Conservation (phyloP, 2,888 invertebrate species). For the Agrochola macilenta region DNA sequence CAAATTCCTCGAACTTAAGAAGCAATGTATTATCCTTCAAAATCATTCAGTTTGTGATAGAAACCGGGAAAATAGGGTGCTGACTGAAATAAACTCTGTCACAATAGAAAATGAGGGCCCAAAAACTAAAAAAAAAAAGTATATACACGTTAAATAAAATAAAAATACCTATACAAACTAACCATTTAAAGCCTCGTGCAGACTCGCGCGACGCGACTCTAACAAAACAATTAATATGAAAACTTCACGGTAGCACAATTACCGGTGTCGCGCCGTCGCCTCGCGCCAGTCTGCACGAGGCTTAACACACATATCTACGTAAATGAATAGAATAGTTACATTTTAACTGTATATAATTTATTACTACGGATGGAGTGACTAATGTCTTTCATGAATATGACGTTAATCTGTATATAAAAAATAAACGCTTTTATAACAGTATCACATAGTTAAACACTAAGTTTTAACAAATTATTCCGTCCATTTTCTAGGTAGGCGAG, state of each 20-base stretch:
- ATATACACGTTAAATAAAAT: background rate
- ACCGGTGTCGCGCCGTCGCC: no score
- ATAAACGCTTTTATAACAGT: slow-evolving; percentile 1
- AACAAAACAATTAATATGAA: no score
- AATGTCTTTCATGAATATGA: slow-evolving; percentile 4
- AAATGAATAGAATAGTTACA: slow-evolving; percentile 22
- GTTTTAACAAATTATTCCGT: slow-evolving; percentile 1
- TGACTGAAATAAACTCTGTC: background rate
- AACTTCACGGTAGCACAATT: no score
- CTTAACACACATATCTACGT: background rate
- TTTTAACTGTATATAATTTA: background rate
- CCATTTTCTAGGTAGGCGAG: slow-evolving; percentile 27
- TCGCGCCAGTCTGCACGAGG: no score
- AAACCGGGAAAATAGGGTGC: no score
- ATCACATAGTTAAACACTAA: slow-evolving; percentile 10
- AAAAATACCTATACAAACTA: no score
- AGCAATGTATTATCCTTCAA: no score
- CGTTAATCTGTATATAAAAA: background rate
- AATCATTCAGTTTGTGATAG: no score
- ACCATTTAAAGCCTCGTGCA: no score
- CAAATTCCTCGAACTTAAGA: no score
- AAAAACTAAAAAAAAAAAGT: background rate
- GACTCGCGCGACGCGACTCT: no score
- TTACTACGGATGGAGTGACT: background rate
- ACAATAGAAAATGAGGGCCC: background rate